Evolutionary conservation across 1,140 invertebrate genomes (phyloP).

Genomic region (Zaprionus tsacasi): DNA sequence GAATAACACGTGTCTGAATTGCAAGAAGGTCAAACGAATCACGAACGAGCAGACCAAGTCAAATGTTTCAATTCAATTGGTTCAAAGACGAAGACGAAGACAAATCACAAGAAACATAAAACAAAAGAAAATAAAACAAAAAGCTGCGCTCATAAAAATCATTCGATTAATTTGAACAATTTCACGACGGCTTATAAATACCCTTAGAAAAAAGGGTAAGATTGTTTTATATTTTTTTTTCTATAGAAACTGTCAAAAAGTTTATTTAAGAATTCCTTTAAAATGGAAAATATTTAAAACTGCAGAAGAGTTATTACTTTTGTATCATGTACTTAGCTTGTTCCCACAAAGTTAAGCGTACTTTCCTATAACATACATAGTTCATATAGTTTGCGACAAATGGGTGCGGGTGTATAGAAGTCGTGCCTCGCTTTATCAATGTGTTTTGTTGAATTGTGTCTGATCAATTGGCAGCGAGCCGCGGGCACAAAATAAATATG

Average conservation of each 20-base stretch:
- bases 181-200: background rate
- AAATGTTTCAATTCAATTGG: constrained; percentile 63
- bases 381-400: background rate
- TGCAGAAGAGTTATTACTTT: no score
- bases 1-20: constrained; percentile 45
- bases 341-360: background rate
- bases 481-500: constrained; percentile 70
- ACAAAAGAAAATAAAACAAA: constrained; percentile 22
- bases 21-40: constrained; percentile 68
- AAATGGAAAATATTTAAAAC: no score
- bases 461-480: constrained; percentile 15
- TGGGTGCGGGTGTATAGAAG: constrained; percentile 25
- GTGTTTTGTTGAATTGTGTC: constrained; percentile 12
- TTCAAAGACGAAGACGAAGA: constrained; percentile 46
- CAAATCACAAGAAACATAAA: constrained; percentile 12
- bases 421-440: constrained; percentile 19
- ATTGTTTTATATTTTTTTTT: no score
- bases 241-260: no score
- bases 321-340: background rate
- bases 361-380: background rate
- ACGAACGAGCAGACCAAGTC: constrained; percentile 45
- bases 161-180: constrained; percentile 5
- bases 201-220: background rate
- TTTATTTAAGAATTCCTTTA: no score
- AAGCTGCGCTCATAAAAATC: constrained; percentile 27